Conservation (phyloP, 2,797 vertebrate genomes). For the Myripristis jacobus region DNA sequence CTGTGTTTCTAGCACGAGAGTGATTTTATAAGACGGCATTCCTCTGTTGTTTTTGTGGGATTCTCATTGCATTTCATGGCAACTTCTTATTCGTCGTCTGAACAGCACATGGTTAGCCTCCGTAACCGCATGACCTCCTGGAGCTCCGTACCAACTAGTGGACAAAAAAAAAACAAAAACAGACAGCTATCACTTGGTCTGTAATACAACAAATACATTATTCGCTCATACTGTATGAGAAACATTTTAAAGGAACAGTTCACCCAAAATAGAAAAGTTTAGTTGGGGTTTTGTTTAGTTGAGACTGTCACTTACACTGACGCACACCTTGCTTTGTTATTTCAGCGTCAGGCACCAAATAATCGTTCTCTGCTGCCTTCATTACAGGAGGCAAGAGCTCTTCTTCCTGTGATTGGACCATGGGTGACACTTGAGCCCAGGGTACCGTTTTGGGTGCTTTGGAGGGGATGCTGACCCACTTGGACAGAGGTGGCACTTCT, state of each 20-base stretch:
- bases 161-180: neutral
- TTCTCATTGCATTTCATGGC: neutral
- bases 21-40: neutral
- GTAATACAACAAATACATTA: too few relatives aligned
- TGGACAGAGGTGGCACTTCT: constrained; percentile 45
- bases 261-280: too few relatives aligned
- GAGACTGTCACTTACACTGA: neutral
- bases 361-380: constrained; percentile 37
- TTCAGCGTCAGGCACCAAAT: constrained; percentile 46
- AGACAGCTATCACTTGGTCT: neutral
- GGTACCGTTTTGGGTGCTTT: constrained; percentile 21
- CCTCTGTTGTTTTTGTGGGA: neutral
- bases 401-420: constrained; percentile 12
- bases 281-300: too few relatives aligned
- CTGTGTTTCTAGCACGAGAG: too few relatives aligned
- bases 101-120: neutral
- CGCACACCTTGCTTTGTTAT: constrained; percentile 17
- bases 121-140: constrained; percentile 8
- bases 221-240: too few relatives aligned
- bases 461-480: neutral
- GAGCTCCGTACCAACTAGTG: constrained; percentile 45
- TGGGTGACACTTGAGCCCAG: constrained; percentile 59
- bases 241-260: too few relatives aligned
- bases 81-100: accelerated
- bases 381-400: neutral